Percentiles rank a stretch among this genome's conserved stretches.
These are phyloP conservation scores for Hemichromis elongatus DNA, from an alignment of 2,113 vertebrate species.

Conservation along the genomic window DNA sequence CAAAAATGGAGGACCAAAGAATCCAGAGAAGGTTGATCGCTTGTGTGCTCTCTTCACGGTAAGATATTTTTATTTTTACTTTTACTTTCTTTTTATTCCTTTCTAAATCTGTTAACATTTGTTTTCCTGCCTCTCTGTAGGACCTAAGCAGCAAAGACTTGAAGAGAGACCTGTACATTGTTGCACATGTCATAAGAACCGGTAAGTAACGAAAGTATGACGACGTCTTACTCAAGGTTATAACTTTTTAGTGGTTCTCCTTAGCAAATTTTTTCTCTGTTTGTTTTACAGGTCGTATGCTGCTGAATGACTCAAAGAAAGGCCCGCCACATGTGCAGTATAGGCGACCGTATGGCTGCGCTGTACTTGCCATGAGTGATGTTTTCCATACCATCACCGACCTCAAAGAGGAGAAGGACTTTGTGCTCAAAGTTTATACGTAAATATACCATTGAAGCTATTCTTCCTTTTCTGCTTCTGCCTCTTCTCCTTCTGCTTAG, in stretches of 20 bases:
- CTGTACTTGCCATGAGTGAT: constrained; percentile 88
- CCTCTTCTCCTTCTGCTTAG: background rate
- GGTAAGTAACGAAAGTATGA: constrained; percentile 69
- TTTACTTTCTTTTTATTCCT: rapidly evolving
- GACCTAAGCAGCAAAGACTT: constrained; percentile 96
- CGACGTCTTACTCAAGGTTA: background rate
- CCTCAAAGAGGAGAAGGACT: constrained; percentile 94
- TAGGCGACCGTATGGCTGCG: constrained; percentile 89
- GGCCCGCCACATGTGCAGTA: constrained; percentile 89
- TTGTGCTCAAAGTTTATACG: constrained; percentile 98
- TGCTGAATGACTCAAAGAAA: constrained; percentile 93
- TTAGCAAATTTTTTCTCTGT: background rate
- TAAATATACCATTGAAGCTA: constrained; percentile 66
- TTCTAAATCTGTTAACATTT: background rate
- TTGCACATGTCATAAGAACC: constrained; percentile 92
- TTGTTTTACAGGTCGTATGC: constrained; percentile 83
- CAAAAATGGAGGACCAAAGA: constrained; percentile 95
- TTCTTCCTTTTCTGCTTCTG: background rate
- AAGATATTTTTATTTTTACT: constrained; percentile 2
- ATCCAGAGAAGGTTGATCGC: constrained; percentile 92
- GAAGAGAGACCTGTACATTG: constrained; percentile 94
- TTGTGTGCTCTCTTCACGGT: constrained; percentile 95
- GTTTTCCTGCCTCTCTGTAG: constrained; percentile 60
- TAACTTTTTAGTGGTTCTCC: background rate
- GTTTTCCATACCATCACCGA: constrained; percentile 90